These are phyloP conservation scores for Zophobas atratus DNA, from an alignment of 1,140 invertebrate genomes.

Conservation along the genomic window DNA sequence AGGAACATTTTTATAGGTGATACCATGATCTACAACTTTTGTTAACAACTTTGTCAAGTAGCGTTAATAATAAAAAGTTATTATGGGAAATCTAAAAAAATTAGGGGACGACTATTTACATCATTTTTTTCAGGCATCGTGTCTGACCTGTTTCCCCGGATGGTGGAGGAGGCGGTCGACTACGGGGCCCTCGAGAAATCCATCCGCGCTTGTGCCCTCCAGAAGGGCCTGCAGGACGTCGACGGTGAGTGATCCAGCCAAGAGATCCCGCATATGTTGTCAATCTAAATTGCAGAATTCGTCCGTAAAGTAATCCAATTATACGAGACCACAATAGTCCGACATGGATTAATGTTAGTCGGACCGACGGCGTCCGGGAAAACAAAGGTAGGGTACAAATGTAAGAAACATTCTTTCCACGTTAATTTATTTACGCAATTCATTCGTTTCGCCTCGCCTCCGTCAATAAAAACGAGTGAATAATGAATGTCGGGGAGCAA, in stretches of 20 bases:
- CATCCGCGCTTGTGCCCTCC: slow-evolving; percentile 65
- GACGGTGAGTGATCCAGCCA: slow-evolving; percentile 67
- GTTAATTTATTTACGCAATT: slow-evolving; percentile 23
- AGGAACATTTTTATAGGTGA: no score
- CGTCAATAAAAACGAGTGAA: background rate
- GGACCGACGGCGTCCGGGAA: slow-evolving; percentile 84
- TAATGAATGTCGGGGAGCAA: background rate
- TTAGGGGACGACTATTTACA: background rate
- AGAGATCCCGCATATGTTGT: slow-evolving; percentile 7
- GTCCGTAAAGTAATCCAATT: slow-evolving; percentile 84
- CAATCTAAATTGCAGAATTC: slow-evolving; percentile 71
- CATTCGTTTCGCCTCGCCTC: slow-evolving; percentile 1
- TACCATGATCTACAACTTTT: no score
- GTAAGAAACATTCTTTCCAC: slow-evolving; percentile 26
- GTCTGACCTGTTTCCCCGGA: slow-evolving; percentile 80
- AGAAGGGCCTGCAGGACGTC: slow-evolving; percentile 72
- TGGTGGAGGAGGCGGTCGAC: slow-evolving; percentile 74
- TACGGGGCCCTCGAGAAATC: slow-evolving; percentile 71
- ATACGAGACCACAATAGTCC: slow-evolving; percentile 87
- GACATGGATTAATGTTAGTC: slow-evolving; percentile 88
- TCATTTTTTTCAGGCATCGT: slow-evolving; percentile 74
- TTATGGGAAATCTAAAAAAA: no score
- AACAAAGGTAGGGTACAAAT: slow-evolving; percentile 73
- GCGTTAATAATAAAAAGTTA: no score
- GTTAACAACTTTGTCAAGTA: no score